Conservation (phyloP, 92 coral and sea anemone species). For the Porites evermanni region DNA sequence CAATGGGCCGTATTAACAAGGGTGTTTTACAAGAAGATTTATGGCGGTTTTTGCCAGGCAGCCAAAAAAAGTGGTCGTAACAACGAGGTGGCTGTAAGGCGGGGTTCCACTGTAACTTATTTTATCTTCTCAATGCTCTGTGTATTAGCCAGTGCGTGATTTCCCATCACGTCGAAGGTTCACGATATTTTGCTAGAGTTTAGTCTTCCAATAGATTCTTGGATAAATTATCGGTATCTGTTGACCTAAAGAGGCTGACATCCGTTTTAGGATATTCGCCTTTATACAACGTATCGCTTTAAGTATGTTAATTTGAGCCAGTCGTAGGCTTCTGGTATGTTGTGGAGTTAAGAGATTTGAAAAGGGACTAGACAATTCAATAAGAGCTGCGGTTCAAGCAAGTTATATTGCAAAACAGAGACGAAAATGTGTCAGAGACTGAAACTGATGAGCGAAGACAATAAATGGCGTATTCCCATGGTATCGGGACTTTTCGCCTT, state of each 20-base stretch:
- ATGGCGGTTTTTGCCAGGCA: too few relatives aligned
- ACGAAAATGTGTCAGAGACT: conserved; percentile 5
- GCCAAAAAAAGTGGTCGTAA: too few relatives aligned
- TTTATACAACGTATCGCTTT: background rate
- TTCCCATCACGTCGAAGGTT: too few relatives aligned
- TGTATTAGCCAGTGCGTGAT: too few relatives aligned
- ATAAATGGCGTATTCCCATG: conserved; percentile 35
- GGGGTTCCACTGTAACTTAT: too few relatives aligned
- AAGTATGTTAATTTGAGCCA: background rate
- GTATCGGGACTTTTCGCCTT: conserved; percentile 33
- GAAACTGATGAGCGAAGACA: conserved; percentile 3
- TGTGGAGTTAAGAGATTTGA: background rate
- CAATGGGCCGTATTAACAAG: too few relatives aligned
- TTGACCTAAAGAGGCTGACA: conserved; percentile 4
- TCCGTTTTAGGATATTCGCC: conserved; percentile 4
- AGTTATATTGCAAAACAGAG: too few relatives aligned
- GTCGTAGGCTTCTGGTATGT: background rate
- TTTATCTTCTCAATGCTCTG: too few relatives aligned
- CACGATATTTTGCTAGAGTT: background rate
- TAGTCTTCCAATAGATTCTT: background rate
- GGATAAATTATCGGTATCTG: background rate
- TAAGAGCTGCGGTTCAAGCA: background rate
- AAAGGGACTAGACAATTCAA: background rate
- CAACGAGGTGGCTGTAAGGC: too few relatives aligned
- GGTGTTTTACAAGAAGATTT: too few relatives aligned